Percentiles rank a stretch among this genome's conserved stretches.
Evolutionary conservation across 2,888 invertebrate species (phyloP).

Genomic region (Polyommatus iphigenia): DNA sequence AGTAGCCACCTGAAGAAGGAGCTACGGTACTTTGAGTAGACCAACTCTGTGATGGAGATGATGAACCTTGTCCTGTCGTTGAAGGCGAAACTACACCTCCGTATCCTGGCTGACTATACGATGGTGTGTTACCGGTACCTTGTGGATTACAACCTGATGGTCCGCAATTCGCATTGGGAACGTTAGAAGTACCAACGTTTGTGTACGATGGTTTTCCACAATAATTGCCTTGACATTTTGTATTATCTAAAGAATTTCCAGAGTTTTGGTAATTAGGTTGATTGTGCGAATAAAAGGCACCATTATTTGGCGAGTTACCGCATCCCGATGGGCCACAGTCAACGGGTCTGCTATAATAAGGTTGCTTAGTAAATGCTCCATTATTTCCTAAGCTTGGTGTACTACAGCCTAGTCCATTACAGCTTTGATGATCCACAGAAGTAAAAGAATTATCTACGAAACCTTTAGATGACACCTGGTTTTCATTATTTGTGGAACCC

Average conservation of each 20-base stretch:
- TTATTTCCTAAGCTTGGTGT: neutral
- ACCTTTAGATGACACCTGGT: neutral
- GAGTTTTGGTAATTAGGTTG: constrained; percentile 15
- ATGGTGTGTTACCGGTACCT: neutral
- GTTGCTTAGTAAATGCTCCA: neutral
- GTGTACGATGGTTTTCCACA: neutral
- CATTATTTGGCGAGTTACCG: neutral
- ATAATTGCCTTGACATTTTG: neutral
- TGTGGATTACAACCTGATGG: constrained; percentile 2
- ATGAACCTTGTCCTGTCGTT: neutral
- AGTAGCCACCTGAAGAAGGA: neutral
- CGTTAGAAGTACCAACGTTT: neutral
- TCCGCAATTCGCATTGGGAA: constrained; percentile 2
- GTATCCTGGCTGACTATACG: neutral
- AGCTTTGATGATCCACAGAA: neutral
- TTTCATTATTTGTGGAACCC: neutral
- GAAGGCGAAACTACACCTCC: neutral
- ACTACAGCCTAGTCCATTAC: constrained; percentile 1
- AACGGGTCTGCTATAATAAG: neutral
- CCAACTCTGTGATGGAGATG: neutral
- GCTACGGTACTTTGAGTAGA: neutral
- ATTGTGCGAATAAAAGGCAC: neutral
- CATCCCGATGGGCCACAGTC: constrained; percentile 29
- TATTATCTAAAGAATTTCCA: neutral
- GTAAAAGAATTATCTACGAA: neutral